Conservation (phyloP, 2,797 vertebrate genomes). For the Decapterus maruadsi region DNA sequence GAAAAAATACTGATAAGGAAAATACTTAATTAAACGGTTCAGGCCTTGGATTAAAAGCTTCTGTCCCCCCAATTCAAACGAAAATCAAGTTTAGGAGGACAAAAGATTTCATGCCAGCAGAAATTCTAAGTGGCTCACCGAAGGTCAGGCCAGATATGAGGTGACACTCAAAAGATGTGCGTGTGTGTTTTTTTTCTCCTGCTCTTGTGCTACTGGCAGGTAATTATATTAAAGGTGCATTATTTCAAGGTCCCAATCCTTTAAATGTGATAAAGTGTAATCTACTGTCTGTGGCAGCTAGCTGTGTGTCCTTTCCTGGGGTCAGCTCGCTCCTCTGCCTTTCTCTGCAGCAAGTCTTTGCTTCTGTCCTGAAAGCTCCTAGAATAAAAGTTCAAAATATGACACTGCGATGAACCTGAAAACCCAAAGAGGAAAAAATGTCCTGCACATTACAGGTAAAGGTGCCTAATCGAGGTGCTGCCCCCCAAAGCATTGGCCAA, state of each 20-base stretch:
- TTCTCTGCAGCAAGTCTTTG: conserved; percentile 28
- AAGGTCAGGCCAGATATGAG: conserved; percentile 74
- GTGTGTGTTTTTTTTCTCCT: conserved; percentile 24
- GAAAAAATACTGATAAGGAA: conserved; percentile 54
- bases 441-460: conserved; percentile 25
- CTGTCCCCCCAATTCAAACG: conserved; percentile 34
- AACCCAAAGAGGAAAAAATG: conserved; percentile 12
- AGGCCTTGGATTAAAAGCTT: conserved; percentile 53
- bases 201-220: conserved; percentile 67
- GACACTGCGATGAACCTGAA: neutral
- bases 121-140: conserved; percentile 72
- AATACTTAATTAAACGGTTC: conserved; percentile 59
- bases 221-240: conserved; percentile 84
- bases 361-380: conserved; percentile 17
- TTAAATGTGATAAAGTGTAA: conserved; percentile 81
- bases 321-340: conserved; percentile 63
- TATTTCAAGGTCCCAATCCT: conserved; percentile 83
- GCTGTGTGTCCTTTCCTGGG: conserved; percentile 71
- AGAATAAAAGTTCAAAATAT: conserved; percentile 24
- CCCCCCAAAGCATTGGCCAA: conserved; percentile 52
- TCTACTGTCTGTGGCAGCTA: conserved; percentile 69
- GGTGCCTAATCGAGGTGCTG: conserved; percentile 30
- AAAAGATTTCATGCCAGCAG: conserved; percentile 71
- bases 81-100: conserved; percentile 68
- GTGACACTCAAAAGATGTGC: conserved; percentile 72